phyloP scores from a whole-genome alignment of 2,888 invertebrate species.

The Ligdia adustata region DNA sequence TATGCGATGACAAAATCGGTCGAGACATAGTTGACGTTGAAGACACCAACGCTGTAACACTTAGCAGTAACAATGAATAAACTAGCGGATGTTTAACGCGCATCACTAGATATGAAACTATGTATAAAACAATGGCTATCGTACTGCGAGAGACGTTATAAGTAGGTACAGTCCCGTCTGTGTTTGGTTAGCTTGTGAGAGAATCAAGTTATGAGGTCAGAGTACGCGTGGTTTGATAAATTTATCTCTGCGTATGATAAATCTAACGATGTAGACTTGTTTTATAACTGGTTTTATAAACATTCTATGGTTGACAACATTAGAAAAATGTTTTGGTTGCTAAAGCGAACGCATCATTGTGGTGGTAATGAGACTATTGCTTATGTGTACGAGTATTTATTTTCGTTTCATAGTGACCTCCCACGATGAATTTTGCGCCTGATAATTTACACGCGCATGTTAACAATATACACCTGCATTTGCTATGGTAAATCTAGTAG shows the following conservation, averaged over 20 bases:
- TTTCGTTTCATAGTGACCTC: background rate
- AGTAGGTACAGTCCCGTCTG: constrained; percentile 5
- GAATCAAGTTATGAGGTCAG: constrained; percentile 5
- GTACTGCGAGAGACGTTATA: background rate
- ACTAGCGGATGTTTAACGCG: background rate
- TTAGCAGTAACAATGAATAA: background rate
- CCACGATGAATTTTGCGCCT: background rate
- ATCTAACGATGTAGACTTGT: background rate
- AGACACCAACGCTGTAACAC: constrained; percentile 1
- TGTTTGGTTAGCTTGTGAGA: constrained; percentile 6
- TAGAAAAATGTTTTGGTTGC: too few species aligned
- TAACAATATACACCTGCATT: too few species aligned
- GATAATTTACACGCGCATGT: too few species aligned
- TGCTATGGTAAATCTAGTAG: too few species aligned
- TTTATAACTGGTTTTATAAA: constrained; percentile 1
- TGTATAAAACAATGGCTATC: background rate
- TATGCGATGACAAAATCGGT: constrained; percentile 89
- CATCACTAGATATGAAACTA: background rate
- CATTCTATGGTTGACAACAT: too few species aligned
- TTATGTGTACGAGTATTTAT: too few species aligned
- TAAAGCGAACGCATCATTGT: too few species aligned
- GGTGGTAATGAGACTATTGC: too few species aligned
- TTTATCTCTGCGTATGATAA: constrained; percentile 18
- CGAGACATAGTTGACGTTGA: constrained; percentile 71
- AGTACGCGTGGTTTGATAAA: constrained; percentile 9